Conservation (phyloP, 2,113 vertebrate genomes). For the Callopanchax toddi region DNA sequence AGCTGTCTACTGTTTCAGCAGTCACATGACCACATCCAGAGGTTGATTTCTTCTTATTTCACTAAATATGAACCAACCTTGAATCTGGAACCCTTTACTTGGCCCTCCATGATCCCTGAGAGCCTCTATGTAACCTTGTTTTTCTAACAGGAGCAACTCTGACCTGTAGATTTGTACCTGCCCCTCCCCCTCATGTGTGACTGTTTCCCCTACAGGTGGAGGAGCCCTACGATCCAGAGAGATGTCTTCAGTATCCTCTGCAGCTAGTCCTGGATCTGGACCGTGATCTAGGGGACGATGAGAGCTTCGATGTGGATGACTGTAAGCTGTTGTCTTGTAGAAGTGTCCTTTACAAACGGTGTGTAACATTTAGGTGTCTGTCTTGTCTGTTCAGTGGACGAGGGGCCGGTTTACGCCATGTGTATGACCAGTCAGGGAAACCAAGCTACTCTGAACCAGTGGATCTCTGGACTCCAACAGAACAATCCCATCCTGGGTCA, state of each 20-base stretch:
- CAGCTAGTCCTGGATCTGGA: slow-evolving; percentile 83
- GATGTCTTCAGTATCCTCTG: slow-evolving; percentile 84
- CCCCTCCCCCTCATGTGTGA: not conserved
- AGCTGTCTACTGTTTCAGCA: no score
- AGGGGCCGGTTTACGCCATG: slow-evolving; percentile 87
- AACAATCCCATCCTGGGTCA: slow-evolving; percentile 82
- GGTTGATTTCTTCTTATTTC: no score
- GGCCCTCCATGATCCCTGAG: no score
- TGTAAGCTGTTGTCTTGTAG: slow-evolving; percentile 69
- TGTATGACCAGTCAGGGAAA: slow-evolving; percentile 85
- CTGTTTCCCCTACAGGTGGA: slow-evolving; percentile 65
- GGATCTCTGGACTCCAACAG: slow-evolving; percentile 88
- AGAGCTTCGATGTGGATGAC: slow-evolving; percentile 84
- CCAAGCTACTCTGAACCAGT: slow-evolving; percentile 83
- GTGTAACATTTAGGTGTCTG: slow-evolving; percentile 6
- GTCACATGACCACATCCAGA: no score
- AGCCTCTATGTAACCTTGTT: no score
- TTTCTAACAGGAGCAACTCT: no score
- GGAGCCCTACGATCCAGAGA: slow-evolving; percentile 82
- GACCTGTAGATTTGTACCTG: not conserved
- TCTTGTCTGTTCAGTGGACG: slow-evolving; percentile 82
- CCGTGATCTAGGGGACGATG: slow-evolving; percentile 80
- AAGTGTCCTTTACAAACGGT: no score
- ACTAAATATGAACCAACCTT: no score
- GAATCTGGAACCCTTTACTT: no score